Evolutionary conservation across 2,113 vertebrate genomes (phyloP), one percentile per base, ranked within the genome.

Genomic region (Neodon shergylaensis): DNA sequence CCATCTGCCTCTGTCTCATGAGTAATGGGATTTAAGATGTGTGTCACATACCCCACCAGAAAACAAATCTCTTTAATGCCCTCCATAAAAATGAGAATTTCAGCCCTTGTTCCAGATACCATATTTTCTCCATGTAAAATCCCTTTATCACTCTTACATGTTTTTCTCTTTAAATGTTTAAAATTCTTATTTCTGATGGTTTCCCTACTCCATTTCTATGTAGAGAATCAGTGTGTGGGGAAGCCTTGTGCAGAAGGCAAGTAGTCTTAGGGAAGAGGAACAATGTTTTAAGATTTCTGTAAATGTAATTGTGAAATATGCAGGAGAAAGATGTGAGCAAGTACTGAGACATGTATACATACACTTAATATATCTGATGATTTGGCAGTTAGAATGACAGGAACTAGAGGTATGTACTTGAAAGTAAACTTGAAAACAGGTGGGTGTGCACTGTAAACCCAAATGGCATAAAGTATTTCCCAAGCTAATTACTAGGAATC

Each of bases 271-370:
- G 58, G 65, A 84, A 92, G 63, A 54, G 17, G 82, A 82, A 4
- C 10, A 13, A 39, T 39, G 44, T 7, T 63, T 47, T 94, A n/a
- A 90, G 47, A 94, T 66, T 87, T 36, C 58, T 92, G 11, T 92
- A 92, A 79, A 88, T 61, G 14, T 86, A 66, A 26, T 77, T 88
- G 10, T 73, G 9, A 81, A 88, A 47, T 49, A 6, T 88, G 7
- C 93, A 54, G 88, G 76, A 28, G n/a, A 73, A 94, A 90, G 89
- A 94, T 63, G 8, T 96, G 26, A 92, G 4, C 11, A 92, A 61
- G 52, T 84, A 78, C 17, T 95, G 82, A 82, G 52, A 77, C 31
- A 14, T 54, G 7, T 58, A 58, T 58, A 58, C 17, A 58, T 58
- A 58, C 19, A 58, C 54, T 58, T 58, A 58, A 19, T 58, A 58